These are phyloP conservation scores for Limenitis camilla DNA, from an alignment of 2,888 invertebrate genomes.

Conservation along the genomic window DNA sequence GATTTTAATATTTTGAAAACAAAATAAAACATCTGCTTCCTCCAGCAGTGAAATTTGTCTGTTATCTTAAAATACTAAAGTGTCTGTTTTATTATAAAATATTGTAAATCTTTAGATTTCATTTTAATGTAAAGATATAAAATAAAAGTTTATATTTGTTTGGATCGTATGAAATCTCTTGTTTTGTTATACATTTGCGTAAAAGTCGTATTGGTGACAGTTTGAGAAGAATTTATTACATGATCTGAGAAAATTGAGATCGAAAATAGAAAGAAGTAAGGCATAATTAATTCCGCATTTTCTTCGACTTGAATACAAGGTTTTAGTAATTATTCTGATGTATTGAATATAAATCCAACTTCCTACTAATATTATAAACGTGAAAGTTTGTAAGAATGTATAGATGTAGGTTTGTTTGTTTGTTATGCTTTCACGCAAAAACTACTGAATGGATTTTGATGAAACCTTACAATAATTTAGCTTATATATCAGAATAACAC, in stretches of 20 bases:
- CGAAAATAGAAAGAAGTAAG: not conserved
- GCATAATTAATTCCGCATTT: not conserved
- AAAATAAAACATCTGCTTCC: conserved; percentile 65
- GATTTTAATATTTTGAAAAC: conserved; percentile 43
- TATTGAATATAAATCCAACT: no score
- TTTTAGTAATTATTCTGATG: no score
- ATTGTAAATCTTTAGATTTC: not conserved
- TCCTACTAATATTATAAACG: no score
- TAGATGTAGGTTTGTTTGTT: no score
- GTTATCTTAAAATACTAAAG: conserved; percentile 41
- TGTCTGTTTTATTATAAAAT: conserved; percentile 7
- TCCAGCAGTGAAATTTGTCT: conserved; percentile 41
- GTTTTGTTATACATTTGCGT: conserved; percentile 1
- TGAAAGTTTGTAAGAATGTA: no score
- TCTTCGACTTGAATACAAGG: not conserved
- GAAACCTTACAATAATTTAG: no score
- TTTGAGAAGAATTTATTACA: conserved; percentile 6
- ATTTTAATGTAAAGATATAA: conserved; percentile 8
- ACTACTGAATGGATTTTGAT: no score
- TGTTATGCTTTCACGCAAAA: no score
- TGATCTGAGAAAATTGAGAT: not conserved
- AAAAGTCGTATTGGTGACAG: conserved; percentile 3
- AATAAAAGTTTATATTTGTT: conserved; percentile 2
- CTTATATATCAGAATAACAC: no score
- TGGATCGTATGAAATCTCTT: conserved; percentile 3